Base-by-base conservation (phyloP, 1,140 invertebrate species). In the Meloidogyne exigua region DNA sequence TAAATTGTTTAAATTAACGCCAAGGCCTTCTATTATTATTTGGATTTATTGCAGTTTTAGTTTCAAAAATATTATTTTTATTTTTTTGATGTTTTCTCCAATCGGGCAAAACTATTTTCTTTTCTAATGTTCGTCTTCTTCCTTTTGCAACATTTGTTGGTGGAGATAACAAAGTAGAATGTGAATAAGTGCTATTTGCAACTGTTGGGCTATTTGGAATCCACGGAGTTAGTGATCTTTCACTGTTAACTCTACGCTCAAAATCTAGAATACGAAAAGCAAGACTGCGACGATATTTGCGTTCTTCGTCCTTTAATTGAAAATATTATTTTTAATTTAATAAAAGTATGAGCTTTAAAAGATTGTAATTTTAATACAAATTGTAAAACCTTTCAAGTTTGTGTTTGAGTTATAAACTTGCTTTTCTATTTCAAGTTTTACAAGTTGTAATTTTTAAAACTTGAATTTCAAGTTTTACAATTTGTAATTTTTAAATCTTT, bases 241-340 rank as follows among this genome's bases (percentile, higher is more conserved):
- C 44, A 9, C 68, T 65, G 39, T 75, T 76, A 13, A 80, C 80
- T 39, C 71, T 44, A 13, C 68, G 28, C 15, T 80, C 80, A 72
- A 68, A 80, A 21, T 82, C 75, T 9, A 80, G 67, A 28, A 80
- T 80, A 68, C 80, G 64, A 67, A 81, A 82, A 28, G 79, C 80
- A 23, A 80, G 62, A 32, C 72, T 76, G 21, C 83, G 79, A 18
- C 71, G 25, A 66, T 78, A 80, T 23, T 63, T 76, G 9, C 74
- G 39, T 68, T 80, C 79, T 69, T 80, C 57, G 11, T 28, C 42
- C 79, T 80, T 23, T 23, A 78, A 78, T 39, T 65, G 7, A 12
- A 65, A 10, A 12, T 2, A 73, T 13, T 69, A 70, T 69, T 73
- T 64, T 28, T n/a, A n/a, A n/a, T 11, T 32, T 32, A 32, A 3